Conservation (phyloP, 2,113 vertebrate species). For the Rhineura floridana region DNA sequence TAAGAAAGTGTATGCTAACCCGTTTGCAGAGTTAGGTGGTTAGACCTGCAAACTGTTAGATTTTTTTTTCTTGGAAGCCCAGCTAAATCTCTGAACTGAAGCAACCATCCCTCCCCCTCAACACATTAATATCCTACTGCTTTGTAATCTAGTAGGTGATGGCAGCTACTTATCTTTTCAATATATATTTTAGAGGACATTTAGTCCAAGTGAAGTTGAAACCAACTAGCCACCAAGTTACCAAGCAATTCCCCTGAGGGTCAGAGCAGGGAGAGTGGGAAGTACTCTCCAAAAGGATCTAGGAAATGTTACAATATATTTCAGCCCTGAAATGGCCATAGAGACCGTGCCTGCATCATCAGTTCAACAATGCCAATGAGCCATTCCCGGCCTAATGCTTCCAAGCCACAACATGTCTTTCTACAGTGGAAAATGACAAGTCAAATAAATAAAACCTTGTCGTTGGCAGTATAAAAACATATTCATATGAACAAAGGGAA, state of each 20-base stretch:
- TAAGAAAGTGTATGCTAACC: no score
- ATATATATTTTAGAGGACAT: background rate
- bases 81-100: no score
- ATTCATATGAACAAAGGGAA: constrained; percentile 16
- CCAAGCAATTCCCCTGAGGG: background rate
- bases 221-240: background rate
- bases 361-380: constrained; percentile 50
- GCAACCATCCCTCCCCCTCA: no score
- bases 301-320: background rate
- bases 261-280: no score
- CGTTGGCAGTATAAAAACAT: constrained; percentile 22
- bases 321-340: background rate
- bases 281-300: background rate
- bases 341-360: background rate
- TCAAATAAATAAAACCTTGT: constrained; percentile 54
- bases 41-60: no score
- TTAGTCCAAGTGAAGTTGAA: background rate
- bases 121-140: background rate
- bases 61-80: no score
- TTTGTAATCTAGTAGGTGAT: background rate
- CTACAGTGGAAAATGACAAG: constrained; percentile 28
- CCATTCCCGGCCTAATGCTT: constrained; percentile 42
- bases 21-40: no score
- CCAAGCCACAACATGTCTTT: background rate
- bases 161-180: background rate